Conservation (phyloP, 2,888 invertebrate genomes). For the Tenthredo amoena region DNA sequence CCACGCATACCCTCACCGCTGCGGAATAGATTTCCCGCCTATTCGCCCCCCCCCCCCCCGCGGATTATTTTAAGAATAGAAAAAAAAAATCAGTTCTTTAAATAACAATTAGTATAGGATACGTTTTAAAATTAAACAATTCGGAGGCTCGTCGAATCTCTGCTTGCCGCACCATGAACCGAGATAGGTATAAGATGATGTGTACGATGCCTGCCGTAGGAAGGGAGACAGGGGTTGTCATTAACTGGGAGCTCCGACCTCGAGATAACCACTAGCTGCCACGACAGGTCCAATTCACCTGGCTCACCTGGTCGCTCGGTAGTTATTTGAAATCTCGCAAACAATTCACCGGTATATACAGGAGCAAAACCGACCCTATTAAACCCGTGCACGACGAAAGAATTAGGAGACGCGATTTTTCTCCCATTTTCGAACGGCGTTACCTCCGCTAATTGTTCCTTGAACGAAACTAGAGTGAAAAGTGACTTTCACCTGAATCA, state of each 20-base stretch:
- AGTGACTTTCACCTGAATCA: not conserved
- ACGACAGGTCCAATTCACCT: constrained; percentile 75
- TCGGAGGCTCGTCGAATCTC: not conserved
- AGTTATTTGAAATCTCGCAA: constrained; percentile 33
- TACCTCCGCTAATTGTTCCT: not conserved
- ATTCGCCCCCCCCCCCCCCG: not conserved
- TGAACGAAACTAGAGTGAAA: not conserved
- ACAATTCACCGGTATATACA: not conserved
- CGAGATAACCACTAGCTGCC: constrained; percentile 76
- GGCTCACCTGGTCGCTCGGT: constrained; percentile 59
- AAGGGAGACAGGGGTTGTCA: constrained; percentile 72
- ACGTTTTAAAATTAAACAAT: not conserved
- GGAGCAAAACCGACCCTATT: not conserved
- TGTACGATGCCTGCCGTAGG: not conserved
- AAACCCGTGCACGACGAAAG: not conserved
- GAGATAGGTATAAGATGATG: constrained; percentile 10
- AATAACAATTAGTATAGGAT: no score
- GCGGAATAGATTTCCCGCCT: no score
- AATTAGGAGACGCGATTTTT: not conserved
- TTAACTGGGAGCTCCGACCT: constrained; percentile 76
- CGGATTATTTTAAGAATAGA: not conserved
- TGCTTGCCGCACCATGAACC: not conserved
- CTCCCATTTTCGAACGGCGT: not conserved
- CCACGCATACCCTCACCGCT: not conserved
- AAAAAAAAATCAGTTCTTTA: no score